phyloP scores from a whole-genome alignment of 2,888 invertebrate species.

The Camponotus fellah region DNA sequence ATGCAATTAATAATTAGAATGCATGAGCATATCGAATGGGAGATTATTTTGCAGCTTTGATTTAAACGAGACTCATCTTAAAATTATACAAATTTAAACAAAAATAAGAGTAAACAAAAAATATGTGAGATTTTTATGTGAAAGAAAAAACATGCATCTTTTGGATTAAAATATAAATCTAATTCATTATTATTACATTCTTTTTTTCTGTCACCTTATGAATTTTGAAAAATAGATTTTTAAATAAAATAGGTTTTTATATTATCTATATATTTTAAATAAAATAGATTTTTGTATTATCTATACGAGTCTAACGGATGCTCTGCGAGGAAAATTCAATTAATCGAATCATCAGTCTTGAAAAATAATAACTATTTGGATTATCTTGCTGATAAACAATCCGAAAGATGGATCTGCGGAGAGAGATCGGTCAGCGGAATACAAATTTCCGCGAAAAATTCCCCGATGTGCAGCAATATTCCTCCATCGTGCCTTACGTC shows the following conservation, averaged over 20 bases:
- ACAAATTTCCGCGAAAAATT: slow-evolving; percentile 24
- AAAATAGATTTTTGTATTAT: slow-evolving; percentile 14
- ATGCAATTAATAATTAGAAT: slow-evolving; percentile 26
- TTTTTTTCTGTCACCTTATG: neutral
- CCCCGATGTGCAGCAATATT: slow-evolving; percentile 14
- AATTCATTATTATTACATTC: slow-evolving; percentile 27
- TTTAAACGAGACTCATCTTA: neutral
- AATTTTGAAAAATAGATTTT: neutral
- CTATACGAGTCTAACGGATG: neutral
- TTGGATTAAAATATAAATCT: neutral
- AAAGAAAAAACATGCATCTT: neutral
- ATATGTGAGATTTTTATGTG: neutral
- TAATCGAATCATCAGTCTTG: slow-evolving; percentile 18
- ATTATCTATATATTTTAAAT: neutral
- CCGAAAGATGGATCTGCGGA: neutral
- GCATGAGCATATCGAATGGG: neutral
- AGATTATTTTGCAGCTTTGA: neutral
- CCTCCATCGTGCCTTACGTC: neutral
- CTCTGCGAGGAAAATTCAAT: slow-evolving; percentile 20
- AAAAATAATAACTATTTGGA: neutral
- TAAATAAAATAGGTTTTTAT: too few relatives aligned
- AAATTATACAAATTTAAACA: neutral
- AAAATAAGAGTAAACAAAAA: neutral
- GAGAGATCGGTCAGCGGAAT: neutral
- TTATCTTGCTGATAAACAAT: slow-evolving; percentile 9